Conservation (phyloP, 2,113 vertebrate genomes). For the Nothobranchius furzeri region DNA sequence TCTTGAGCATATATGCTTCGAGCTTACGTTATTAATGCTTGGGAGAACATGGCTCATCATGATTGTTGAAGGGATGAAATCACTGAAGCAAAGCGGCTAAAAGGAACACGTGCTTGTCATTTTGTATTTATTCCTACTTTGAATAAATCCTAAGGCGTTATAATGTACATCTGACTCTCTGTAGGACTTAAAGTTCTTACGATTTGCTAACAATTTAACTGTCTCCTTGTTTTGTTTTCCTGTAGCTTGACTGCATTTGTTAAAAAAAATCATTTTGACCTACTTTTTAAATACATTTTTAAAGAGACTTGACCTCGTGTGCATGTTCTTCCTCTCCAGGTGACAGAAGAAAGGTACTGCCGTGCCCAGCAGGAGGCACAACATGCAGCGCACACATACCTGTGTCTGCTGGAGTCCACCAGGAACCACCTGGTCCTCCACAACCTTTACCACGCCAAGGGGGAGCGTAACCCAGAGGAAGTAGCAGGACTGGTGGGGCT, state of each 20-base stretch:
- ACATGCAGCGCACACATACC: conserved; percentile 88
- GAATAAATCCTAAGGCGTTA: conserved; percentile 6
- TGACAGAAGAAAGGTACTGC: conserved; percentile 89
- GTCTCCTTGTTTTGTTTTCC: background rate
- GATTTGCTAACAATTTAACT: no score
- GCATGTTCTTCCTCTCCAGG: conserved; percentile 18
- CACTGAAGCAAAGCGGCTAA: conserved; percentile 45
- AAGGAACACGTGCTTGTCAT: conserved; percentile 49
- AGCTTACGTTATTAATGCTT: conserved; percentile 47
- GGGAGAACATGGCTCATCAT: conserved; percentile 34
- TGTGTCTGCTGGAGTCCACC: conserved; percentile 86
- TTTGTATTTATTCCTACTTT: conserved; percentile 37
- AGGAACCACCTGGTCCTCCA: conserved; percentile 85
- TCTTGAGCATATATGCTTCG: conserved; percentile 31
- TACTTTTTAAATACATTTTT: no score
- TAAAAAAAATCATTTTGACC: no score
- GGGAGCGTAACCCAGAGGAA: conserved; percentile 82
- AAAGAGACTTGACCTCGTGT: no score
- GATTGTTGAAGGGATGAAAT: conserved; percentile 35
- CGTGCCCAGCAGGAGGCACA: conserved; percentile 88
- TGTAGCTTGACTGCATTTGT: no score
- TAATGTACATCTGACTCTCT: background rate
- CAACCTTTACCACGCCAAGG: conserved; percentile 85
- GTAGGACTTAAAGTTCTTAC: background rate
- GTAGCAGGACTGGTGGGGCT: conserved; percentile 88